Percentiles rank a stretch among this genome's conserved stretches.
Evolutionary conservation across 2,888 invertebrate species (phyloP).

Genomic region (Tenthredo scrophulariae): DNA sequence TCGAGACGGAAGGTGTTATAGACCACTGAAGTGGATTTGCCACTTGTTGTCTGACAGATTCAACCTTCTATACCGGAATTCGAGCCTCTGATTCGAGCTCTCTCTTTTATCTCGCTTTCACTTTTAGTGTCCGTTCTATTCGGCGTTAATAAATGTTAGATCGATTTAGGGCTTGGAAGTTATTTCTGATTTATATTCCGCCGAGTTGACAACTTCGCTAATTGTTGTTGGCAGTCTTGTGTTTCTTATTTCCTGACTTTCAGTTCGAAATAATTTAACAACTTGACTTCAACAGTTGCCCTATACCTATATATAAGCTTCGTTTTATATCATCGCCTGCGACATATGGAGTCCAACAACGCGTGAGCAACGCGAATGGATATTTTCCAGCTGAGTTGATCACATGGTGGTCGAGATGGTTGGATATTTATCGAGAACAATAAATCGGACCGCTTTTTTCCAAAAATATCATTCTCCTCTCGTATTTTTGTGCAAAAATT

Average conservation of each 20-base stretch:
- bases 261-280: background rate
- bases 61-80: constrained; percentile 6
- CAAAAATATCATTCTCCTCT: background rate
- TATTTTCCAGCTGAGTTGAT: constrained; percentile 27
- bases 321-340: constrained; percentile 14
- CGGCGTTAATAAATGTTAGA: constrained; percentile 3
- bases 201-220: background rate
- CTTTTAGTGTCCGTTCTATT: background rate
- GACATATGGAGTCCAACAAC: constrained; percentile 10
- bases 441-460: background rate
- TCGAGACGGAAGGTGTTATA: constrained; percentile 31
- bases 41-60: constrained; percentile 52
- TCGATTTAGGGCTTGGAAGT: background rate
- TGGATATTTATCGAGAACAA: constrained; percentile 24
- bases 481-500: background rate
- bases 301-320: background rate
- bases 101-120: background rate
- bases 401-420: background rate
- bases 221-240: background rate
- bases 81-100: background rate
- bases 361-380: constrained; percentile 15
- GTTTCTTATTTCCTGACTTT: background rate
- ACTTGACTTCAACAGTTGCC: background rate
- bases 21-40: constrained; percentile 45
- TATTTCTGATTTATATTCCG: background rate